phyloP scores from a whole-genome alignment of 2,797 vertebrate genomes.

The Pseudomugil gertrudae region DNA sequence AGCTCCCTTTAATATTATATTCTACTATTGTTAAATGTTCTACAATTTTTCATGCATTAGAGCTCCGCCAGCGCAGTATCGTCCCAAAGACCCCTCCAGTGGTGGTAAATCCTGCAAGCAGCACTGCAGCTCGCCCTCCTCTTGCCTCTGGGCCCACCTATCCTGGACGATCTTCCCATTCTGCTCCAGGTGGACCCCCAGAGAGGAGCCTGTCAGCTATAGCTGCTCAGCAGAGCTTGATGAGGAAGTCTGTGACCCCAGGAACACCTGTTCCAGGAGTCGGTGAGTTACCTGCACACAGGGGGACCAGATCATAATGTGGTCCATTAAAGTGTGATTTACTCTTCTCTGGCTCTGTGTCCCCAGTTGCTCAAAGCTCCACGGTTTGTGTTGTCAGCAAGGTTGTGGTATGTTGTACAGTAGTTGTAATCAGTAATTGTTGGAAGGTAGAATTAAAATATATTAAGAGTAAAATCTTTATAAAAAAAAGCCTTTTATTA shows the following conservation, averaged over 20 bases:
- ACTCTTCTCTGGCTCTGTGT: conserved; percentile 72
- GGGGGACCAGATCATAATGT: conserved; percentile 81
- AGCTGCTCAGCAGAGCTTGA: conserved; percentile 86
- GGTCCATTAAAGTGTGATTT: conserved; percentile 83
- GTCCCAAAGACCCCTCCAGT: conserved; percentile 83
- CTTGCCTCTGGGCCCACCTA: conserved; percentile 75
- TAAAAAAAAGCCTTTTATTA: conserved; percentile 24
- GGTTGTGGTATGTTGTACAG: conserved; percentile 48
- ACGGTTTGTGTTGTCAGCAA: conserved; percentile 62
- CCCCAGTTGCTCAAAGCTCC: conserved; percentile 70
- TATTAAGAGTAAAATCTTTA: conserved; percentile 38
- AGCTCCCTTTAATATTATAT: conserved; percentile 3
- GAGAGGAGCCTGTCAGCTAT: conserved; percentile 85
- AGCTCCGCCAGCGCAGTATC: conserved; percentile 91
- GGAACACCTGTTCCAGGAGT: conserved; percentile 91
- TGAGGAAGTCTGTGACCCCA: conserved; percentile 89
- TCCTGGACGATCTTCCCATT: conserved; percentile 81
- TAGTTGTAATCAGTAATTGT: conserved; percentile 59
- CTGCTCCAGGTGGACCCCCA: conserved; percentile 90
- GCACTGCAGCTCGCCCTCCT: conserved; percentile 79
- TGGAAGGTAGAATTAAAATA: conserved; percentile 45
- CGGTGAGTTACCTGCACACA: conserved; percentile 87
- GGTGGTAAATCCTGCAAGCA: conserved; percentile 60
- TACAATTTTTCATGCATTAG: conserved; percentile 73
- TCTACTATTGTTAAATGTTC: conserved; percentile 19